Base-by-base conservation (phyloP, 2,888 invertebrate genomes). In the Biston betularia region DNA sequence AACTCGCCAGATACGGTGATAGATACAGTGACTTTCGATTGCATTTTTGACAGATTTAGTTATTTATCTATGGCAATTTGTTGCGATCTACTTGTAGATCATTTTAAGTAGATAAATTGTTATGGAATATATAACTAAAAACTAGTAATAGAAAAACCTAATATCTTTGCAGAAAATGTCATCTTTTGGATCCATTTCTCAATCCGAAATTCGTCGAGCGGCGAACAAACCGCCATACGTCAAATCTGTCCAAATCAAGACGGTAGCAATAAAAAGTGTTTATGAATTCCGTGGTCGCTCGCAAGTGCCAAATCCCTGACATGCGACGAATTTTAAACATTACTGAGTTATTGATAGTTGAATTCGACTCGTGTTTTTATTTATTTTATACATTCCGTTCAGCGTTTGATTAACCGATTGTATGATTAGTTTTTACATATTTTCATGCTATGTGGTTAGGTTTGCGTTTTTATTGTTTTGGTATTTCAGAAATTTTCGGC, bases 241-340 rank as follows among this genome's bases (percentile, higher is more conserved):
- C 79, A 83, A 82, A 79, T 74, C 74, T 54, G 48, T 60, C 68
- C 73, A 80, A 84, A 82, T 81, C 79, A 85, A 84, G 81, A 81
- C 78, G 80, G 79, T 78, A 68, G 76, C 76, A 76, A 80, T 84
- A 87, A 86, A 85, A 88, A 85, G 81, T 77, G 85, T 89, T 87
- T 87, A 89, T 83, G 83, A 83, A 90, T 92, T 90, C 91, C 74
- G 77, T 81, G 75, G 82, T 78, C 86, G 89, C 83, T 77, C 79
- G 74, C 78, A 85, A 86, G 88, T 92, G 91, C 88, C 89, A 91
- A 91, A 91, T 87, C 86, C 81, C 79, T 84, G 87, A 87, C 89
- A 85, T 77, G 76, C 75, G 79, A 78, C 82, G 92, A 90, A 92
- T 92, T 89, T 90, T 86, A 89, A 91, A 87, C 85, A 84, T 79